These are phyloP conservation scores for Lordiphosa collinella DNA, from an alignment of 1,140 invertebrate genomes.

Conservation along the genomic window DNA sequence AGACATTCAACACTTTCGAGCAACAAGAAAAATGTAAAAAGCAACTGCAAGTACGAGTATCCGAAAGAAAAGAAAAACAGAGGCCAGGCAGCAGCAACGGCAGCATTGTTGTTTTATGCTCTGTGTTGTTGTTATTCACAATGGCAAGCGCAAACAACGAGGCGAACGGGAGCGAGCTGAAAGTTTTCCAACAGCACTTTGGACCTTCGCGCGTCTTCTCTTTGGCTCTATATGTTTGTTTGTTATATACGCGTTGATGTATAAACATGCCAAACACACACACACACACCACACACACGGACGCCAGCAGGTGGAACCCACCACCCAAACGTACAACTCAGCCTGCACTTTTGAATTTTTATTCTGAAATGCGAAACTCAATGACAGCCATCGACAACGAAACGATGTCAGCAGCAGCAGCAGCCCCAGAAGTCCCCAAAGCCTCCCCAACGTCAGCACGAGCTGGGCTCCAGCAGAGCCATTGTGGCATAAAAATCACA, in stretches of 20 bases:
- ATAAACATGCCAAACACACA: constrained; percentile 46
- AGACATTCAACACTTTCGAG: constrained; percentile 59
- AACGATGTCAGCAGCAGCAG: constrained; percentile 20
- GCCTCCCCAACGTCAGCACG: constrained; percentile 1
- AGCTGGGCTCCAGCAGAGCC: constrained; percentile 18
- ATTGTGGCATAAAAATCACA: constrained; percentile 57
- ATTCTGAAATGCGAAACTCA: constrained; percentile 60
- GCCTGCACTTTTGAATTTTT: constrained; percentile 53
- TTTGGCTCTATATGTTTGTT: constrained; percentile 45
- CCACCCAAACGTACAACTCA: constrained; percentile 19
- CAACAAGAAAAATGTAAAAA: constrained; percentile 48
- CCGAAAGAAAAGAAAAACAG: constrained; percentile 28
- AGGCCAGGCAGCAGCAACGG: constrained; percentile 3
- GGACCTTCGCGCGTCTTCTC: constrained; percentile 10
- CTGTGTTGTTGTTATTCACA: constrained; percentile 43
- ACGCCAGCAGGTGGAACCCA: constrained; percentile 20
- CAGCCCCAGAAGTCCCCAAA: constrained; percentile 3
- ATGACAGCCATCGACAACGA: constrained; percentile 54
- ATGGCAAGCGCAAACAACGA: constrained; percentile 38
- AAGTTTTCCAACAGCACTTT: constrained; percentile 35
- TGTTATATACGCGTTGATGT: constrained; percentile 56
- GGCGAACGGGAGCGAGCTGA: constrained; percentile 33
- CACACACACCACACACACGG: constrained; percentile 14
- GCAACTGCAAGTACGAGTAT: constrained; percentile 37
- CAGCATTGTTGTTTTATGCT: constrained; percentile 47